phyloP scores from a whole-genome alignment of 2,113 vertebrate species.

The Piaya cayana region DNA sequence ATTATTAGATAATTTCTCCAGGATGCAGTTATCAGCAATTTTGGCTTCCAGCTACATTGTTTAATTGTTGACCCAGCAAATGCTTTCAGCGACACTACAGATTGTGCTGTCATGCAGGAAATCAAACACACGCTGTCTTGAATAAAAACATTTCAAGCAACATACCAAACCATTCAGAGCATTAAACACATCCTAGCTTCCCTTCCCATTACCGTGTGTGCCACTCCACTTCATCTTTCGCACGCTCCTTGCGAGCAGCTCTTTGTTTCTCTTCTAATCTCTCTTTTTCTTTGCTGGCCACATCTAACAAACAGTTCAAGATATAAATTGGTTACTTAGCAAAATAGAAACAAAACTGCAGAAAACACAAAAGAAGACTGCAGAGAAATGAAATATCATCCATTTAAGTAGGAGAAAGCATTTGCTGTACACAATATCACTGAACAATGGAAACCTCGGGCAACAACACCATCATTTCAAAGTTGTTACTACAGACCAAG shows the following conservation, averaged over 20 bases:
- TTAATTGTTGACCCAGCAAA: background rate
- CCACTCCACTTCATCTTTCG: conserved; percentile 88
- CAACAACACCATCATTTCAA: background rate
- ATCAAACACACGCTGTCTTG: background rate
- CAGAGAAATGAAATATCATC: background rate
- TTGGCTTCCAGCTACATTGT: background rate
- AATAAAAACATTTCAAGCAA: background rate
- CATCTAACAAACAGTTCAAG: conserved; percentile 75
- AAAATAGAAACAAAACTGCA: background rate
- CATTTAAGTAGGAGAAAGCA: background rate
- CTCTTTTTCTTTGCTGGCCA: conserved; percentile 92
- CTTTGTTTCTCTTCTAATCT: conserved; percentile 95
- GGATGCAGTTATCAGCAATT: background rate
- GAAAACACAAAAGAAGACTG: background rate
- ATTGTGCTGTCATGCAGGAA: background rate
- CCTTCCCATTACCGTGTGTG: conserved; percentile 82
- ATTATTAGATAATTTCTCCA: background rate
- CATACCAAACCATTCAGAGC: background rate
- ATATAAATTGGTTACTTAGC: background rate
- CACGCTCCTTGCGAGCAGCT: conserved; percentile 86
- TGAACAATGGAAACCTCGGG: background rate
- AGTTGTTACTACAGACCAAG: background rate
- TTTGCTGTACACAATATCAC: background rate
- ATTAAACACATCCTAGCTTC: background rate
- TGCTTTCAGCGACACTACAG: background rate